Percentiles rank a stretch among this genome's conserved stretches.
Evolutionary conservation across 2,888 invertebrate genomes (phyloP).

Genomic region (Lasioglossum morio): DNA sequence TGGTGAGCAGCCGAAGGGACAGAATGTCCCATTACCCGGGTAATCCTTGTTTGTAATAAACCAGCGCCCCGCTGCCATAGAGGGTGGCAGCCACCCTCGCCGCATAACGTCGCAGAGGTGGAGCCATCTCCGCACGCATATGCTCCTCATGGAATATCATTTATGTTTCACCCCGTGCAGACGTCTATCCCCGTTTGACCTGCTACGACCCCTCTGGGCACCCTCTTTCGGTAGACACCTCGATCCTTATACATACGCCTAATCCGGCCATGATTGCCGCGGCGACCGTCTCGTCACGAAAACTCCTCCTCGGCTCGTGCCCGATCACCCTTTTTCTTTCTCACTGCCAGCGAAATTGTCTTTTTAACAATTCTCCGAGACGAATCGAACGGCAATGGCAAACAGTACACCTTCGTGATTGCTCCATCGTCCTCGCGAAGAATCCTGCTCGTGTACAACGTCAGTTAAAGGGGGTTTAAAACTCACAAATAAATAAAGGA

Average conservation of each 20-base stretch:
- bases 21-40: slow-evolving; percentile 83
- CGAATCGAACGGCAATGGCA: slow-evolving; percentile 31
- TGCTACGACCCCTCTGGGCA: slow-evolving; percentile 58
- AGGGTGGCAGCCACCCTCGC: slow-evolving; percentile 68
- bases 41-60: slow-evolving; percentile 85
- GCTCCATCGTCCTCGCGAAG: not conserved
- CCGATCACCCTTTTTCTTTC: slow-evolving; percentile 40
- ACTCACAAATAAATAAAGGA: too few relatives aligned
- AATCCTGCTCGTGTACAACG: too few relatives aligned
- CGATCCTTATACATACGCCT: slow-evolving; percentile 79
- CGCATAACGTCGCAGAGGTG: slow-evolving; percentile 68
- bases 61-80: slow-evolving; percentile 81
- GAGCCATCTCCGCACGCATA: slow-evolving; percentile 80
- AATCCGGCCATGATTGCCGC: slow-evolving; percentile 82
- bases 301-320: slow-evolving; percentile 53
- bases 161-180: slow-evolving; percentile 80
- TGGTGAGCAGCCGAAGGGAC: slow-evolving; percentile 73
- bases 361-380: slow-evolving; percentile 57
- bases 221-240: slow-evolving; percentile 63
- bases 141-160: slow-evolving; percentile 84
- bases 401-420: not conserved
- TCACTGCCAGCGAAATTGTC: slow-evolving; percentile 26
- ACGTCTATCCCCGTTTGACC: slow-evolving; percentile 77
- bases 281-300: slow-evolving; percentile 70
- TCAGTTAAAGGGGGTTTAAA: too few relatives aligned